phyloP scores from a whole-genome alignment of 2,797 vertebrate genomes.

The Gymnocypris eckloni region DNA sequence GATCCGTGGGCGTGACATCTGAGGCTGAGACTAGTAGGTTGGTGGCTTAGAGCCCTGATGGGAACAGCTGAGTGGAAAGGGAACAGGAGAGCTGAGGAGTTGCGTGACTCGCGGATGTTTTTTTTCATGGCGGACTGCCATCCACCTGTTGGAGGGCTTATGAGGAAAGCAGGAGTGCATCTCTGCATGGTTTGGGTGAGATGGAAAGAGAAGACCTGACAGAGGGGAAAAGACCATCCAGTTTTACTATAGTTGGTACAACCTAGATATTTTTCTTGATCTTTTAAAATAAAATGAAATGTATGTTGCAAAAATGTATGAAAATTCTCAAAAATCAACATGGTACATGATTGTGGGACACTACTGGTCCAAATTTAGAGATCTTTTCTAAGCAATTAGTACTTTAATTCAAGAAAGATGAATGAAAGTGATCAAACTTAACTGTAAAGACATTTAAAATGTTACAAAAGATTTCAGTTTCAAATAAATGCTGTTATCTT shows the following conservation, averaged over 20 bases:
- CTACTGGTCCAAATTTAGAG: background rate
- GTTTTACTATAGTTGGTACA: conserved; percentile 26
- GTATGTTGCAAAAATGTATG: background rate
- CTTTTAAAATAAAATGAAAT: background rate
- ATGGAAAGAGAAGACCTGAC: background rate
- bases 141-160: conserved; percentile 65
- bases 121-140: conserved; percentile 37
- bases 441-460: background rate
- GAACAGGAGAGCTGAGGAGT: conserved; percentile 21
- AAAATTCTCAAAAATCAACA: background rate
- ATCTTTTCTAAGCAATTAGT: background rate
- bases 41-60: conserved; percentile 1
- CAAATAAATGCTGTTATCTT: background rate
- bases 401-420: background rate
- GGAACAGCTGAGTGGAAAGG: conserved; percentile 40
- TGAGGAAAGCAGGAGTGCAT: conserved; percentile 21
- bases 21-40: no score
- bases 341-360: background rate
- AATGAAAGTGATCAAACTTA: background rate
- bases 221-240: background rate
- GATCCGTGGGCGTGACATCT: no score
- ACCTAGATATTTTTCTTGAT: background rate
- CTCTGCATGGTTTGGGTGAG: conserved; percentile 30
- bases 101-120: background rate
- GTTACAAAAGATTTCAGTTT: background rate